Conservation (phyloP, 2,113 vertebrate genomes). For the Clupea harengus region DNA sequence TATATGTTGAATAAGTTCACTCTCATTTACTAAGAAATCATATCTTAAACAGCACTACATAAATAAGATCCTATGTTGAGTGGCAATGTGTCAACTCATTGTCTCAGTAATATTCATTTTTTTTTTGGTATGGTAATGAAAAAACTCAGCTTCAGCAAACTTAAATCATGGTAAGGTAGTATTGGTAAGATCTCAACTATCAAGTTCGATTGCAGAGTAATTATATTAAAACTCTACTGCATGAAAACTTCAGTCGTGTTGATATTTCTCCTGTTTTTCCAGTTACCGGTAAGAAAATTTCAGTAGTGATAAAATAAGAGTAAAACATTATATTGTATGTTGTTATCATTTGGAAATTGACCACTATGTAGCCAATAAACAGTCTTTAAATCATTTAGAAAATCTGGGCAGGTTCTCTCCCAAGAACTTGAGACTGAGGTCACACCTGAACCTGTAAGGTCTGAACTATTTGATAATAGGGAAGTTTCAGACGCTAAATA, state of each 20-base stretch:
- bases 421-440: not conserved
- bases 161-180: too few species aligned
- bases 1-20: too few species aligned
- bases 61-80: not conserved
- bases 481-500: constrained; percentile 65
- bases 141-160: too few species aligned
- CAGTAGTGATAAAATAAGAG: too few species aligned
- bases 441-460: constrained; percentile 1
- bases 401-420: not conserved
- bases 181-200: not conserved
- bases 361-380: too few species aligned
- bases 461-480: constrained; percentile 46
- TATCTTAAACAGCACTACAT: not conserved
- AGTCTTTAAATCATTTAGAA: not conserved
- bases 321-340: too few species aligned
- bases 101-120: too few species aligned
- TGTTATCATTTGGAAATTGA: too few species aligned
- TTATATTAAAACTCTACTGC: not conserved
- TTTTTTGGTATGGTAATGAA: too few species aligned
- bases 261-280: not conserved
- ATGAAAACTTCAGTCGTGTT: not conserved
- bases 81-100: too few species aligned
- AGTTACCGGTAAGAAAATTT: too few species aligned
- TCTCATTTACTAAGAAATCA: too few species aligned
- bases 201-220: not conserved